Conservation (phyloP, 1,140 invertebrate genomes). For the Holotrichia oblita region DNA sequence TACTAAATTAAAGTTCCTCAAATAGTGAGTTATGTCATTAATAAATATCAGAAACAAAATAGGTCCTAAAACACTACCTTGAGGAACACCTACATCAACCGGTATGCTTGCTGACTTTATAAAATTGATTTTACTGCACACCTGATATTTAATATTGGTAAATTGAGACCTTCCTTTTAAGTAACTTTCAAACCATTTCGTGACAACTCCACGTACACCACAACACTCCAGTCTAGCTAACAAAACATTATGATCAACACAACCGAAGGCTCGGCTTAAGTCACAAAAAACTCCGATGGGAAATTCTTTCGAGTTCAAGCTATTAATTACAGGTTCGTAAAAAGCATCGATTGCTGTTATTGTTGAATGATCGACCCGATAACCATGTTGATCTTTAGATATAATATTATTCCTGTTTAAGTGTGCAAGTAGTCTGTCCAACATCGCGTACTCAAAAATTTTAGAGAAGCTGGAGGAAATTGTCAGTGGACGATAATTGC, state of each 20-base stretch:
- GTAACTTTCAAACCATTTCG: constrained; percentile 8
- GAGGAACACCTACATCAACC: background rate
- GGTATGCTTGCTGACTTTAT: background rate
- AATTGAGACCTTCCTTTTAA: too few species aligned
- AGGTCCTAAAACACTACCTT: background rate
- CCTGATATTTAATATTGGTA: too few species aligned
- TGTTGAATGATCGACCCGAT: too few species aligned
- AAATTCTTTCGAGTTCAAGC: too few species aligned
- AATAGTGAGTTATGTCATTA: background rate
- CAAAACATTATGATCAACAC: background rate
- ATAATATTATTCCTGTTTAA: too few species aligned
- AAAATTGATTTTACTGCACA: background rate
- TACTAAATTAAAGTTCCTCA: background rate
- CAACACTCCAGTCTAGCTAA: background rate
- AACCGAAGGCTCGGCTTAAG: background rate
- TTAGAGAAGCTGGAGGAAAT: too few species aligned
- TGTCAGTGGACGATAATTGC: constrained; percentile 1
- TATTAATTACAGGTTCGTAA: too few species aligned
- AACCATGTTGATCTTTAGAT: too few species aligned
- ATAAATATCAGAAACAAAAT: constrained; percentile 3
- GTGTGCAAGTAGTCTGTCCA: background rate
- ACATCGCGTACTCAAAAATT: too few species aligned
- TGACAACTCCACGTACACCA: background rate
- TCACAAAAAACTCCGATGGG: too few species aligned
- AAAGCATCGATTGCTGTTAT: too few species aligned